phyloP scores from a whole-genome alignment of 2,888 invertebrate genomes.

The Clistopyga incitator region DNA sequence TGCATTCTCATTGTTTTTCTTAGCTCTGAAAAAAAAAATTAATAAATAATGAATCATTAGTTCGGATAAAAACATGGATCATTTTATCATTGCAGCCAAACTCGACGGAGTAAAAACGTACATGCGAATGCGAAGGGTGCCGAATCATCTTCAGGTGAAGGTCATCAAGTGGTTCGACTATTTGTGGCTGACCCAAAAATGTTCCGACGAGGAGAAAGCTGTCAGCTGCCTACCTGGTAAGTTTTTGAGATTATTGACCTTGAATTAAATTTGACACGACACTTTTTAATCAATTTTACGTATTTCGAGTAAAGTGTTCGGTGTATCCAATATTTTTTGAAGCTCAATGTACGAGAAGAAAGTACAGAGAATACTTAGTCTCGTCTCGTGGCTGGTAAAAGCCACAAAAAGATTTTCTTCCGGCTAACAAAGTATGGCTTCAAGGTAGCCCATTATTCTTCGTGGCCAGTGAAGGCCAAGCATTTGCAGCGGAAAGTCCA shows the following conservation, averaged over 20 bases:
- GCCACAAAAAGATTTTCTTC: slow-evolving; percentile 34
- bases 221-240: slow-evolving; percentile 95
- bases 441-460: slow-evolving; percentile 52
- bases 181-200: slow-evolving; percentile 99
- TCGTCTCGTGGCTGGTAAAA: neutral
- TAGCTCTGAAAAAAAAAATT: too few species aligned
- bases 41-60: too few species aligned
- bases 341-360: neutral
- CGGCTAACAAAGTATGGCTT: slow-evolving; percentile 28
- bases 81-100: slow-evolving; percentile 91
- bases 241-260: too few species aligned
- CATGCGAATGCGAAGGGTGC: slow-evolving; percentile 98
- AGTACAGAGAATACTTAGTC: slow-evolving; percentile 18
- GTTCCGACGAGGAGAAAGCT: slow-evolving; percentile 98
- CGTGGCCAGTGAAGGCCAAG: slow-evolving; percentile 43
- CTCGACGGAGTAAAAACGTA: slow-evolving; percentile 99
- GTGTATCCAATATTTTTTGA: too few species aligned
- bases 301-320: too few species aligned
- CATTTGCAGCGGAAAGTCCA: slow-evolving; percentile 14
- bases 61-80: neutral
- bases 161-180: slow-evolving; percentile 99
- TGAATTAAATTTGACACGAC: too few species aligned
- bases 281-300: too few species aligned
- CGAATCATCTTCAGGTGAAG: slow-evolving; percentile 97
- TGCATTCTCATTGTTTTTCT: slow-evolving; percentile 1